Evolutionary conservation across 2,797 vertebrate species (phyloP).

Genomic region (Liparis tanakae): DNA sequence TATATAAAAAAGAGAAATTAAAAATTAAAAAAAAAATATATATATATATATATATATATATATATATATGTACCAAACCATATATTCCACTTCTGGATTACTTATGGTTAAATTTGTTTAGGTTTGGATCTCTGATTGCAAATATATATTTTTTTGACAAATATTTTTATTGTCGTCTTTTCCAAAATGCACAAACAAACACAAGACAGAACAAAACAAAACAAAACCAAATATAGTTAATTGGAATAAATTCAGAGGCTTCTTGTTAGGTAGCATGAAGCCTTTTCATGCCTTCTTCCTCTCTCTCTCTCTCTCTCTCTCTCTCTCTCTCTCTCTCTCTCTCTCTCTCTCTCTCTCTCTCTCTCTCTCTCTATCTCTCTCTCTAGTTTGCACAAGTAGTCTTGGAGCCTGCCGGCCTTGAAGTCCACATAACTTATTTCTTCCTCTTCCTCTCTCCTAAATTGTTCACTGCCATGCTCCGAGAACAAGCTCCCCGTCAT

Average conservation of each 20-base stretch:
- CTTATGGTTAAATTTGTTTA: too few relatives aligned
- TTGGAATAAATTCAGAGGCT: conserved; percentile 24
- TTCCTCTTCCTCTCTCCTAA: conserved; percentile 25
- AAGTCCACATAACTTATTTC: conserved; percentile 48
- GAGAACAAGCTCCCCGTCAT: conserved; percentile 64
- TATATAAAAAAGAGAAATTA: too few relatives aligned
- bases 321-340: conserved; percentile 18
- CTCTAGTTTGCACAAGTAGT: conserved; percentile 51
- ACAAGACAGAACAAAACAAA: too few relatives aligned
- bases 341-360: conserved; percentile 33
- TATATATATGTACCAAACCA: too few relatives aligned
- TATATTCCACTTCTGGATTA: too few relatives aligned
- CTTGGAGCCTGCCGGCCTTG: conserved; percentile 49
- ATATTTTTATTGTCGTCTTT: too few relatives aligned
- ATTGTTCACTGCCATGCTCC: conserved; percentile 53
- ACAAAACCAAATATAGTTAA: too few relatives aligned
- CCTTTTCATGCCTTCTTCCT: conserved; percentile 13
- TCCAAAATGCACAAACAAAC: too few relatives aligned
- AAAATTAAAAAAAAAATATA: too few relatives aligned
- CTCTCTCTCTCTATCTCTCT: conserved; percentile 46
- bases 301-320: conserved; percentile 44
- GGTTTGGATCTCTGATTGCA: conserved; percentile 8
- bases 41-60: too few relatives aligned
- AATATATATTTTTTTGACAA: too few relatives aligned
- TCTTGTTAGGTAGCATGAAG: conserved; percentile 22